phyloP scores from a whole-genome alignment of 2,888 invertebrate genomes.

The Lycocerus yunnanus region DNA sequence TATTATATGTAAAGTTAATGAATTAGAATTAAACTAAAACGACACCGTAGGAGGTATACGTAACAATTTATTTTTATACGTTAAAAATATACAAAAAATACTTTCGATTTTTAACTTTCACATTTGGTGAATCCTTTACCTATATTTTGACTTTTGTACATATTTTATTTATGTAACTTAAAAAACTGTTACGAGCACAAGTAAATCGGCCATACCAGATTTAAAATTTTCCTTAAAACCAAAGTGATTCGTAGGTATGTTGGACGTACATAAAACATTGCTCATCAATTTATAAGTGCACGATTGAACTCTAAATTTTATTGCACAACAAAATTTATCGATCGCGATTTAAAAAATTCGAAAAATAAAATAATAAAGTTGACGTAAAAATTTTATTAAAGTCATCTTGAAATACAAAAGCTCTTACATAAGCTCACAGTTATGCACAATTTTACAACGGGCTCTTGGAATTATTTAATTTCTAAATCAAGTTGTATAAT shows the following conservation, averaged over 20 bases:
- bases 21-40: not conserved
- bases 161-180: not conserved
- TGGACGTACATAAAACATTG: not conserved
- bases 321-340: not conserved
- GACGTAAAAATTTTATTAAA: not conserved
- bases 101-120: constrained; percentile 20
- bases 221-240: not conserved
- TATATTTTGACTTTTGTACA: constrained; percentile 2
- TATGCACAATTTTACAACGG: not conserved
- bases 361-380: not conserved
- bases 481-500: not conserved
- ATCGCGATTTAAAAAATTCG: not conserved
- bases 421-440: not conserved
- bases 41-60: constrained; percentile 18
- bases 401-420: not conserved
- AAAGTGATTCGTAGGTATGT: no score
- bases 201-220: not conserved
- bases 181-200: not conserved
- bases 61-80: no score
- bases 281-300: not conserved
- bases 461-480: not conserved
- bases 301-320: not conserved
- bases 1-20: not conserved
- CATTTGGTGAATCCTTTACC: constrained; percentile 13
- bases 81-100: constrained; percentile 5